Evolutionary conservation across 2,113 vertebrate genomes (phyloP).

Genomic region (Proterorhinus semilunaris): DNA sequence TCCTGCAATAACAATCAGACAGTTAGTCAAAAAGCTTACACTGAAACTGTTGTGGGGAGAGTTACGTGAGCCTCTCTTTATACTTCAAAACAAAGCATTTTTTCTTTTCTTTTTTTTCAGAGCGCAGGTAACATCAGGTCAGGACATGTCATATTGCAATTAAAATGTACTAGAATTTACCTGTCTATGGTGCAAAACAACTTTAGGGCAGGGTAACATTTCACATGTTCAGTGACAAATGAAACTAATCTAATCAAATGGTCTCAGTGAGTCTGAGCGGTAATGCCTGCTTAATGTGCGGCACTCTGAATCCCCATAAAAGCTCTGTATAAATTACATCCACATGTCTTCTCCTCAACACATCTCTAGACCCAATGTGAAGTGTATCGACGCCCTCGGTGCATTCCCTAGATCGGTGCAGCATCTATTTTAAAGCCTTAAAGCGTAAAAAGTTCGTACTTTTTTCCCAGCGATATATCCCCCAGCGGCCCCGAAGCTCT

Average conservation of each 20-base stretch:
- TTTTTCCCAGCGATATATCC: slow-evolving; percentile 93
- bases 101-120: too few species aligned
- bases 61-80: neutral
- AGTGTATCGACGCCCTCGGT: neutral
- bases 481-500: slow-evolving; percentile 91
- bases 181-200: too few species aligned
- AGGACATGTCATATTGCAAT: too few species aligned
- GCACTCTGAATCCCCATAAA: neutral
- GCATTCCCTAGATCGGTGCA: neutral
- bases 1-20: slow-evolving; percentile 70
- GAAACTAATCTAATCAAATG: too few species aligned
- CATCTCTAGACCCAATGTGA: neutral
- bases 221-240: too few species aligned
- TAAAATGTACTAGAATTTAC: too few species aligned
- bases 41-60: neutral
- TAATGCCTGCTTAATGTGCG: too few species aligned
- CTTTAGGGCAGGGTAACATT: too few species aligned
- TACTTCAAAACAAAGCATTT: too few species aligned
- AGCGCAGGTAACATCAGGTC: too few species aligned
- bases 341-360: neutral
- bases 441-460: slow-evolving; percentile 76
- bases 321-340: neutral
- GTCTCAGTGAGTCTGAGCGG: too few species aligned
- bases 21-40: slow-evolving; percentile 5
- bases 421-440: neutral